phyloP scores from a whole-genome alignment of 1,140 invertebrate genomes.

The Euwallacea fornicatus region DNA sequence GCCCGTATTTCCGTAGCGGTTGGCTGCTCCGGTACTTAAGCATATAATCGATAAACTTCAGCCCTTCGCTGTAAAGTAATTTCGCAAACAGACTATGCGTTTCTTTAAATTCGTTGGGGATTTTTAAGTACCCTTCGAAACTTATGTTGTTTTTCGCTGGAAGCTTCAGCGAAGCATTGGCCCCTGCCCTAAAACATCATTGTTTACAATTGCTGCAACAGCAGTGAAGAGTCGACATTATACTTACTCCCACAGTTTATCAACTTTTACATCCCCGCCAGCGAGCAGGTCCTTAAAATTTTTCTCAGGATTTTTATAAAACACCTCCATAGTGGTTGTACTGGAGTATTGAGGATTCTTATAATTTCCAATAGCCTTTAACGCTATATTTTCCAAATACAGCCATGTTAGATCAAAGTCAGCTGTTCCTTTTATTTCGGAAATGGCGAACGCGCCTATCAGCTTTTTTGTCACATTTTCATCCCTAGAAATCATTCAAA shows the following conservation, averaged over 20 bases:
- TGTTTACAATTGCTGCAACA: conserved; percentile 3
- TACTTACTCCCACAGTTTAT: conserved; percentile 57
- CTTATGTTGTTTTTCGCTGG: conserved; percentile 56
- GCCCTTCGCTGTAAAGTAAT: conserved; percentile 51
- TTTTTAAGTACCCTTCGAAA: conserved; percentile 57
- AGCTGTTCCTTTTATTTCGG: conserved; percentile 44
- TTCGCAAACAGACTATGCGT: conserved; percentile 62
- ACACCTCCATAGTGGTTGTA: conserved; percentile 47
- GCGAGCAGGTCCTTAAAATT: conserved; percentile 55
- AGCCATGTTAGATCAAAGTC: conserved; percentile 46
- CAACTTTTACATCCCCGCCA: conserved; percentile 59
- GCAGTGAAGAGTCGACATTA: not conserved
- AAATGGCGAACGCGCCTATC: conserved; percentile 35
- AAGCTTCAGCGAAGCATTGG: conserved; percentile 59
- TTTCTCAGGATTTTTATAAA: conserved; percentile 58
- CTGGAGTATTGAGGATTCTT: conserved; percentile 42
- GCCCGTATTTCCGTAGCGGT: conserved; percentile 42
- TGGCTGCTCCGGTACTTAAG: conserved; percentile 43
- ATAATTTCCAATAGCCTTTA: conserved; percentile 52
- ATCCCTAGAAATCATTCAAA: conserved; percentile 20
- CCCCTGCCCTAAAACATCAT: conserved; percentile 54
- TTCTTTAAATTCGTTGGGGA: conserved; percentile 62
- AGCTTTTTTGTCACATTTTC: conserved; percentile 8
- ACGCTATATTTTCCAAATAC: conserved; percentile 55
- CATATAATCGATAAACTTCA: conserved; percentile 45